Percentiles rank a stretch among this genome's conserved stretches.
These are phyloP conservation scores for Vandiemenella viatica DNA, from an alignment of 2,888 invertebrate genomes.

Conservation along the genomic window DNA sequence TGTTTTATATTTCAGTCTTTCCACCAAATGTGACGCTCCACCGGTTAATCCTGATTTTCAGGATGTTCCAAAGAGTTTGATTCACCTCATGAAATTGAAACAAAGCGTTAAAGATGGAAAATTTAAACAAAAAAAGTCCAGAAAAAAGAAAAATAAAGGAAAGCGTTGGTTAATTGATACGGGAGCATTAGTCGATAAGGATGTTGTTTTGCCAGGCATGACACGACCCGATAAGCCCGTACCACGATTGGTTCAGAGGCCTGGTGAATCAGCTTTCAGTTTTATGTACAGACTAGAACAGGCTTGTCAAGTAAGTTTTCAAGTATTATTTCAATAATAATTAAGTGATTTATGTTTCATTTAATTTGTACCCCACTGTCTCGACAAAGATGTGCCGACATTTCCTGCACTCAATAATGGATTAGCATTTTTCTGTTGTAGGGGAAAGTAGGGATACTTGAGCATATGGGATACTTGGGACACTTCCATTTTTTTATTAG, in stretches of 20 bases:
- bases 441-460: no score
- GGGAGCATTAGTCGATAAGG: constrained; percentile 16
- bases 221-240: constrained; percentile 32
- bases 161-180: constrained; percentile 24
- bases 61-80: constrained; percentile 55
- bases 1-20: constrained; percentile 40
- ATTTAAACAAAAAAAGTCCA: constrained; percentile 5
- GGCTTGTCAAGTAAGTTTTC: constrained; percentile 38
- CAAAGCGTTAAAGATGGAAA: constrained; percentile 15
- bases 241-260: constrained; percentile 39
- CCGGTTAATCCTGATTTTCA: constrained; percentile 55
- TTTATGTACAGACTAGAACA: constrained; percentile 51
- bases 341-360: no score
- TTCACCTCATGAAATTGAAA: constrained; percentile 16
- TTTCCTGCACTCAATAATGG: no score
- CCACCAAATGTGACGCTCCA: constrained; percentile 58
- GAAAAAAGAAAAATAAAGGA: constrained; percentile 14
- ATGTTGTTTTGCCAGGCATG: constrained; percentile 21
- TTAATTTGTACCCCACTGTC: no score
- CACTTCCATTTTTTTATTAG: not conserved
- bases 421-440: no score
- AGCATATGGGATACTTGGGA: not conserved
- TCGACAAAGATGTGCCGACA: no score
- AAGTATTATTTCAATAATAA: no score
- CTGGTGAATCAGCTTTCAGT: constrained; percentile 43